Base-by-base conservation (phyloP, 2,113 vertebrate species). In the Variabilichromis moorii region DNA sequence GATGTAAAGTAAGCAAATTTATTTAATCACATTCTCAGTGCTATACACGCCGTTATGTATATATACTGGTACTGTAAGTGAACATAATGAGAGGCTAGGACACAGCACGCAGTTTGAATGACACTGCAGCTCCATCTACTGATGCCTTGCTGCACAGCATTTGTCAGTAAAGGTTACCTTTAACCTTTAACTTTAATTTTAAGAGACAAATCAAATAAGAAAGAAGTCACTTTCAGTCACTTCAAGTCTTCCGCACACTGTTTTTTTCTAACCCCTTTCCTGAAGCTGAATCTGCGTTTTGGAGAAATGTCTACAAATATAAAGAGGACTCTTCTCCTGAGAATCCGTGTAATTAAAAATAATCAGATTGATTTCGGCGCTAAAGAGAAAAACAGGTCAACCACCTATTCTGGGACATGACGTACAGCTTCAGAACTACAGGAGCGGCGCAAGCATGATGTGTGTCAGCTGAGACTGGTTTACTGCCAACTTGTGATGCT, bases 401-500 rank as follows among this genome's bases (percentile, higher is more conserved):
- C 54, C 57, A 14, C 37, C 37, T 76, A 78, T 78, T 78, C 45
- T 78, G 45, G 73, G 73, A 51, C 26, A 31, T 78, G 35, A 31
- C 68, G 10, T 9, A 73, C 9, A 57, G 33, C 11, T 50, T 9
- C 40, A 47, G n/a, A 61, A 35, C 82, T 16, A 35, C 19, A 68
- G 17, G 26, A 42, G 26, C 54, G 37, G 28, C 35, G 26, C 13
- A 19, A 50, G 45, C 16, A 9, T 31, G 71, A 50, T 50, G 42
- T 78, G 42, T 47, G 71, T 28, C 71, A 78, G 71, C 71, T 50
- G 42, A 78, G 73, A 19, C 45, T 3, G 14, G 6, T 63, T 78
- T 7, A 45, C 26, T n/a, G 78, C 40, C 2, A 28, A 57, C 16
- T 4, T 92, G 95, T 90, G 83, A 90, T 93, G 92, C 14, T 63